Percentiles rank a stretch among this genome's conserved stretches.
These are phyloP conservation scores for Hirundichthys speculiger DNA, from an alignment of 2,113 vertebrate genomes.

Conservation along the genomic window DNA sequence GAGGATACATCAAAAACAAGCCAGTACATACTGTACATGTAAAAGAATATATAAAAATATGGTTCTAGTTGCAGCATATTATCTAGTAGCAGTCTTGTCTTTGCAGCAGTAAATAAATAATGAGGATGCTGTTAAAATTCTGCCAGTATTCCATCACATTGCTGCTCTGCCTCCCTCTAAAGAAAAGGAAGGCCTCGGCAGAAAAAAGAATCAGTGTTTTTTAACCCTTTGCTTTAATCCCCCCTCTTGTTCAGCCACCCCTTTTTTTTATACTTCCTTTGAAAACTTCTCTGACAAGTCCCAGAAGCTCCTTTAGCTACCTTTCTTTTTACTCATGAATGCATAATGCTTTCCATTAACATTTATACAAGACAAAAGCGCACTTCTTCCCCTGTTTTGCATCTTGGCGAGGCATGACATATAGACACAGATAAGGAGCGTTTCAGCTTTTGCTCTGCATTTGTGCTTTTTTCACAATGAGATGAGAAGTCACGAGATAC, in stretches of 20 bases:
- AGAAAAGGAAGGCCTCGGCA: constrained; percentile 18
- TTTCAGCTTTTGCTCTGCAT: constrained; percentile 3
- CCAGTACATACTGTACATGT: neutral
- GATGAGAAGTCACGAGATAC: neutral
- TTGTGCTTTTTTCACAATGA: neutral
- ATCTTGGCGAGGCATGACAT: neutral
- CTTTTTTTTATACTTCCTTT: constrained; percentile 11
- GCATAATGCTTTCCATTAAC: constrained; percentile 52
- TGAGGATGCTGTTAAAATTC: constrained; percentile 78
- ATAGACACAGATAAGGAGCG: neutral
- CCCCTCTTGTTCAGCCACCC: constrained; percentile 1
- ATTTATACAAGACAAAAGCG: constrained; percentile 45
- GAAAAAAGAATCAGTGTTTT: constrained; percentile 24
- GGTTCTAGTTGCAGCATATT: constrained; percentile 31
- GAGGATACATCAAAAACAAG: constrained; percentile 14
- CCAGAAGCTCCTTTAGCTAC: constrained; percentile 1
- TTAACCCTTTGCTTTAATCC: constrained; percentile 17
- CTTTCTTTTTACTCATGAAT: constrained; percentile 38
- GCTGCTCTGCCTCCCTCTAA: constrained; percentile 27
- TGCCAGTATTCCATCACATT: constrained; percentile 53
- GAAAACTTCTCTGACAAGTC: neutral
- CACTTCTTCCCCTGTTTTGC: neutral
- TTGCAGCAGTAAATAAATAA: constrained; percentile 76
- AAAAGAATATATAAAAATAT: neutral
- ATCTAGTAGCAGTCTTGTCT: constrained; percentile 38